Evolutionary conservation across 64 coral and sea anemone genomes (phyloP), one percentile per base, ranked within the genome.

Genomic region (Stichodactyla helianthus): DNA sequence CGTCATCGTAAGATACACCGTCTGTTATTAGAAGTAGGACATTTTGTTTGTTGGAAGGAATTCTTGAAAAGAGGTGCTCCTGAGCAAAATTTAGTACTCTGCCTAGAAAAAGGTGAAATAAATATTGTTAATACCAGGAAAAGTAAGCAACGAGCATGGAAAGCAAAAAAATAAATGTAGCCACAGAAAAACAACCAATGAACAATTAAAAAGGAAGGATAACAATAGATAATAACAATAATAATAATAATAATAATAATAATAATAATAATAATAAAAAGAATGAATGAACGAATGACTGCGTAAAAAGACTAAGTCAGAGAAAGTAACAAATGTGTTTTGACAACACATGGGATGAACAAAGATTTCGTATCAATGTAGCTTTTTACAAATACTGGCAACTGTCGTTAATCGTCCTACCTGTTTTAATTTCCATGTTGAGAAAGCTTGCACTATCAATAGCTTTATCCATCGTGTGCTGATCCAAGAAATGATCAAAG

Each of bases 371-470:
- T 44, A 44, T 58, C 4, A 58, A 58, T 44, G 35, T 58, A 58
- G 5, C 55, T 58, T 58, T 58, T 44, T 44, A 44, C 4, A 44
- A 44, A 44, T 44, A 44, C 35, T 44, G 35, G 35, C 35, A 44
- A 44, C 35, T 62, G 59, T 62, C 16, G 14, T 62, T 44, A 44
- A 44, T 3, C 59, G 14, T 0, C 9, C 22, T 62, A 84, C 83
- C 83, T 84, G 83, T 92, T 54, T 65, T 71, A 53, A 92, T 92
- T 20, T 92, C 90, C 31, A 92, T 55, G 53, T 77, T 83, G 8
- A 86, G 90, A 18, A 67, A 87, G 60, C 90, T 92, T n/a, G 90
- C 90, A 59, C 86, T 92, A 19, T 92, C 90, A 51, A 92, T 87
- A 79, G 90, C 90, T 68, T 87, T 79, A 71, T 92, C 90, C 90